Conservation (phyloP, 2,888 invertebrate genomes). For the Sturmia bella region DNA sequence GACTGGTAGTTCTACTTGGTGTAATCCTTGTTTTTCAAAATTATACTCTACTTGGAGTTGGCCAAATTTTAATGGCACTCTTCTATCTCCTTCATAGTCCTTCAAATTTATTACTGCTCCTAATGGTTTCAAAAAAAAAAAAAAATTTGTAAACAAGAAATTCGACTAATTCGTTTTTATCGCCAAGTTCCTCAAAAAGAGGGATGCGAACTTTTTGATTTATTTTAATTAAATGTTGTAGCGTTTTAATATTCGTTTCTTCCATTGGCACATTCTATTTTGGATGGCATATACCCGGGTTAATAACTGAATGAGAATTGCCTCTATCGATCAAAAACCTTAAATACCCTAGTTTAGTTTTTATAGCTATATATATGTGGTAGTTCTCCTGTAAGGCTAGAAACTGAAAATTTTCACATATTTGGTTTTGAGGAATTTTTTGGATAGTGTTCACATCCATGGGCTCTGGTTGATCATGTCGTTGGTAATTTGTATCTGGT, state of each 20-base stretch:
- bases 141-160: constrained; percentile 52
- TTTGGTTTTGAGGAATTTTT: constrained; percentile 16
- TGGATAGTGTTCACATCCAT: constrained; percentile 57
- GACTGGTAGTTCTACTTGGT: neutral
- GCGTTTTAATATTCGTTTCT: constrained; percentile 19
- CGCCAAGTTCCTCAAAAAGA: constrained; percentile 55
- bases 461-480: constrained; percentile 52
- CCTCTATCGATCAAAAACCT: constrained; percentile 63
- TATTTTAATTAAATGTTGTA: constrained; percentile 32
- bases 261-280: constrained; percentile 26
- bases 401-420: constrained; percentile 19
- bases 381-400: constrained; percentile 54
- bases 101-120: constrained; percentile 40
- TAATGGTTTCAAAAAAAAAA: constrained; percentile 38
- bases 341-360: constrained; percentile 38
- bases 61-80: too few species aligned
- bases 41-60: neutral
- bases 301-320: constrained; percentile 57
- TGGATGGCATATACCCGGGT: constrained; percentile 55
- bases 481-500: constrained; percentile 39
- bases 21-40: constrained; percentile 11
- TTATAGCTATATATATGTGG: constrained; percentile 59
- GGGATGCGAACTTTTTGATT: constrained; percentile 36
- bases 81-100: constrained; percentile 26
- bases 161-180: constrained; percentile 27